These are phyloP conservation scores for Hoplodrina blanda DNA, from an alignment of 2,888 invertebrate species.

Conservation along the genomic window DNA sequence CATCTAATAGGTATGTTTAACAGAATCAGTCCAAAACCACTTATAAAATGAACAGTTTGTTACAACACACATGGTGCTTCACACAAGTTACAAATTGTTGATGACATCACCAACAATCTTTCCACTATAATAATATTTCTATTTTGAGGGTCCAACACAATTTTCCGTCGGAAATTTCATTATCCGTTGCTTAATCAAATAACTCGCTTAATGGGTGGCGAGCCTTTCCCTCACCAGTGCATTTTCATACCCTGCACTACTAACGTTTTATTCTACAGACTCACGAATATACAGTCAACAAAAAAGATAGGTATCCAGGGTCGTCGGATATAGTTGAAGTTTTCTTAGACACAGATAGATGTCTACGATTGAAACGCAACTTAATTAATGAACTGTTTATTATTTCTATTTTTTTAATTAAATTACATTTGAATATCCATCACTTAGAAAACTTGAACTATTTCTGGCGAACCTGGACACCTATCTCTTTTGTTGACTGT, in stretches of 20 bases:
- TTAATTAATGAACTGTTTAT: no score
- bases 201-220: constrained; percentile 77
- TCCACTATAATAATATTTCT: constrained; percentile 39
- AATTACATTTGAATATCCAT: no score
- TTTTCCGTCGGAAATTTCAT: constrained; percentile 79
- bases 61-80: no score
- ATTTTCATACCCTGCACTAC: constrained; percentile 65
- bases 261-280: constrained; percentile 28
- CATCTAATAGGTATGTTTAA: no score
- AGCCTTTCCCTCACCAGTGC: constrained; percentile 59
- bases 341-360: no score
- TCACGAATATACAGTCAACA: constrained; percentile 1
- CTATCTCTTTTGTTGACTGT: no score
- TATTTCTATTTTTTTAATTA: no score
- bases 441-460: no score
- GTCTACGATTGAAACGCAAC: no score
- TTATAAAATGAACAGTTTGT: background rate
- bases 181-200: constrained; percentile 84
- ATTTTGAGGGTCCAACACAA: constrained; percentile 48
- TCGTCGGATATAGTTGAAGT: no score
- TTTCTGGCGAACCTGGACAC: no score
- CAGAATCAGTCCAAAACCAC: background rate
- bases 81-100: background rate
- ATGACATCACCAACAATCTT: constrained; percentile 19
- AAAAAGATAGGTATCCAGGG: no score